A percentile compares a stretch with the other conserved stretches of the same genome.
phyloP scores from a whole-genome alignment of 1,140 invertebrate species.

The Heliconius melpomene region DNA sequence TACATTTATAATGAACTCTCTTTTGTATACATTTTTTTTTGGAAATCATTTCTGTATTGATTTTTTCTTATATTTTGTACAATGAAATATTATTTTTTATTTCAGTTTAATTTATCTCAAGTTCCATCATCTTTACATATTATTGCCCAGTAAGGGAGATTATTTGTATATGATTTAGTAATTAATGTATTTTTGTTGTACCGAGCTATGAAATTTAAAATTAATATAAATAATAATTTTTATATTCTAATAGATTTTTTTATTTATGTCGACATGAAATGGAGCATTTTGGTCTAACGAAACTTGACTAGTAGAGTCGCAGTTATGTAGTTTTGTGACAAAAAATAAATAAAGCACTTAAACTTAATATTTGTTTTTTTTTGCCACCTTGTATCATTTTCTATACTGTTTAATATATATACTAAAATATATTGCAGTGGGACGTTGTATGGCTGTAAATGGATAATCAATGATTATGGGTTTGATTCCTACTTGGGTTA shows the following conservation, averaged over 20 bases:
- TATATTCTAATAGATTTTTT: conserved; percentile 62
- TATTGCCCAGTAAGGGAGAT: conserved; percentile 60
- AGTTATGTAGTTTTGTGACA: conserved; percentile 77
- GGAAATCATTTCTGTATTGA: too few relatives aligned
- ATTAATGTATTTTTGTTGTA: conserved; percentile 69
- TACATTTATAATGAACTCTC: not conserved
- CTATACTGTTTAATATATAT: not conserved
- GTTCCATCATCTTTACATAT: not conserved
- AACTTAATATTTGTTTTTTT: conserved; percentile 49
- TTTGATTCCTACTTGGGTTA: too few relatives aligned
- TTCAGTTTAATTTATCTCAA: conserved; percentile 2
- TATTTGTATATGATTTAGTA: conserved; percentile 77
- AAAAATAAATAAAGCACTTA: conserved; percentile 73
- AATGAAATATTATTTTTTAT: not conserved
- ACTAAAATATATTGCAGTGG: too few relatives aligned
- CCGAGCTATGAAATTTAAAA: conserved; percentile 65
- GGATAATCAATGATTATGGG: too few relatives aligned
- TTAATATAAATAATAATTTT: conserved; percentile 61
- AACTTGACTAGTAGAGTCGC: conserved; percentile 71
- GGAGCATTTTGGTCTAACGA: conserved; percentile 73
- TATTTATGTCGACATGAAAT: conserved; percentile 65
- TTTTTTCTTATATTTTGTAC: too few relatives aligned
- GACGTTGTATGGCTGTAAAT: too few relatives aligned
- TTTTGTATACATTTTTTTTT: not conserved
- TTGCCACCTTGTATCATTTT: not conserved